Base-by-base conservation (phyloP, 2,113 vertebrate species). In the Otocyon megalotis region DNA sequence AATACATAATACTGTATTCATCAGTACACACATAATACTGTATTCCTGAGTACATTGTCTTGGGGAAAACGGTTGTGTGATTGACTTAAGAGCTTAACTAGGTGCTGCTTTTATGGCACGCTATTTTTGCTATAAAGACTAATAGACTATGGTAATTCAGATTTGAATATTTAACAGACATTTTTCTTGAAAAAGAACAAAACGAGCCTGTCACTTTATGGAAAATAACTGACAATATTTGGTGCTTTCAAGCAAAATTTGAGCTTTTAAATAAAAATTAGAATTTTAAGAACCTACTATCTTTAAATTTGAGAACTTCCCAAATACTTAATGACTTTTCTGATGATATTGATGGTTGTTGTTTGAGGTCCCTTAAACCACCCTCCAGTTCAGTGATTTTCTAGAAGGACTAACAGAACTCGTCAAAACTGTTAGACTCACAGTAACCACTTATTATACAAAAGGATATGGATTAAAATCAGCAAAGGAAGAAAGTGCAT, bases 391-490 rank as follows among this genome's bases (percentile, higher is more conserved):
- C 30, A 74, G 16, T 95, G 82, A 95, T 92, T 95, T 88, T 63
- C 43, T 88, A 48, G 14, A 71, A 62, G 67, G 35, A 60, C 1
- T 92, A 76, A 58, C 43, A 82, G 37, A 50, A 67, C 12, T 56
- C n/a, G 58, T 43, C 67, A 96, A 71, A 93, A 71, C 56, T 90
- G 35, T 86, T 95, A 54, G 3, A 22, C 11, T 77, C 32, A 63
- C 3, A 26, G 56, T 72, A 62, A 26, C 71, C 65, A 17, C 79
- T 88, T 77, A n/a, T 54, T 89, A 12, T n/a, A 76, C 65, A 17
- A 94, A 88, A 95, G 48, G 24, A 60, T 93, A 50, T 43, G 86
- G 58, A 43, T 86, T 93, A 77, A 76, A 92, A 81, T 56, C 58
- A 56, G 67, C 58, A 43, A 11, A 17, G 35, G 24, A 79, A 63